Conservation (phyloP, 2,888 invertebrate genomes). For the Digitonthophagus gazella region DNA sequence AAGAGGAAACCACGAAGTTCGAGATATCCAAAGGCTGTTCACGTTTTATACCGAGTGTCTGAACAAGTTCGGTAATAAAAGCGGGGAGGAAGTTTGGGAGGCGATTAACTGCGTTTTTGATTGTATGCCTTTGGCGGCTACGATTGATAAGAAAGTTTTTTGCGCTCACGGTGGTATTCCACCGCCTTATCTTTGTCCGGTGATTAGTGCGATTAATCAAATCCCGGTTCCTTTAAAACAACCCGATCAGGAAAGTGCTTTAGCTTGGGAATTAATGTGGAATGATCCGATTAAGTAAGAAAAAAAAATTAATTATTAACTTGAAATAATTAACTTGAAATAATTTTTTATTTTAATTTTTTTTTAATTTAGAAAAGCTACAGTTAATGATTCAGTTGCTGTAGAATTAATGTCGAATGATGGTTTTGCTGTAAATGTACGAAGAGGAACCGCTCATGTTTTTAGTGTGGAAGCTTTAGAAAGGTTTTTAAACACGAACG, state of each 20-base stretch:
- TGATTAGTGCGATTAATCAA: constrained; percentile 61
- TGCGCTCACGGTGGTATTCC: constrained; percentile 80
- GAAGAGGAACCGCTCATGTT: constrained; percentile 71
- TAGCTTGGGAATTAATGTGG: constrained; percentile 80
- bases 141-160: constrained; percentile 72
- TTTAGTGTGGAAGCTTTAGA: constrained; percentile 69
- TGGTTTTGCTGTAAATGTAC: constrained; percentile 66
- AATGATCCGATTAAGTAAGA: constrained; percentile 66
- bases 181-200: constrained; percentile 65
- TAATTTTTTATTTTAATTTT: constrained; percentile 12
- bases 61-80: constrained; percentile 63
- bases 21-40: constrained; percentile 71
- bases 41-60: constrained; percentile 70
- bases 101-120: constrained; percentile 71
- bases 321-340: not conserved
- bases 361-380: constrained; percentile 48
- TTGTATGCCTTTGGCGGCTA: constrained; percentile 68
- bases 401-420: constrained; percentile 58
- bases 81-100: constrained; percentile 66
- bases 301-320: too few species aligned
- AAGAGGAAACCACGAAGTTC: constrained; percentile 75
- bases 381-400: constrained; percentile 53
- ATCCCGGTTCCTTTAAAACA: constrained; percentile 64
- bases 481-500: constrained; percentile 64
- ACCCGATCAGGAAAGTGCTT: constrained; percentile 66